Evolutionary conservation across 2,888 invertebrate species (phyloP).

Genomic region (Hyppa rectilinea): DNA sequence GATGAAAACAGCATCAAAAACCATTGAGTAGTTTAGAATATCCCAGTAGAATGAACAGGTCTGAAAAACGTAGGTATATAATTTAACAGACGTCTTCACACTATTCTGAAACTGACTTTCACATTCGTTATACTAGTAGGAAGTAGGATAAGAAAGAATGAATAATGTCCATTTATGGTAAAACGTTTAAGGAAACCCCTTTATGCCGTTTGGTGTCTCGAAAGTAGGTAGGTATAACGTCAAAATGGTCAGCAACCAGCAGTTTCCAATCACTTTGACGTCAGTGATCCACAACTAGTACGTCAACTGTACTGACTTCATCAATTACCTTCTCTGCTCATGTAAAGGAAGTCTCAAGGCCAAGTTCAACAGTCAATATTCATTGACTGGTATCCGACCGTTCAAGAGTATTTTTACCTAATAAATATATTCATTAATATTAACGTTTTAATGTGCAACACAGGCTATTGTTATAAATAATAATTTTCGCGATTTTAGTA

Average conservation of each 20-base stretch:
- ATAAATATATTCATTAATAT: background rate
- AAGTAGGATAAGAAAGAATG: background rate
- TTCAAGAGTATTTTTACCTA: background rate
- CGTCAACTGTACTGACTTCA: background rate
- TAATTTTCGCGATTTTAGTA: background rate
- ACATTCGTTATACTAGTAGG: background rate
- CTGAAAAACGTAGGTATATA: background rate
- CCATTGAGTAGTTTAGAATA: background rate
- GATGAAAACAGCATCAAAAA: background rate
- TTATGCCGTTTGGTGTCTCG: background rate
- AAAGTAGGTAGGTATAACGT: background rate
- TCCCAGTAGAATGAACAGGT: background rate
- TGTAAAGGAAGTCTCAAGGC: background rate
- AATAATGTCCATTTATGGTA: background rate
- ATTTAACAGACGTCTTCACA: background rate
- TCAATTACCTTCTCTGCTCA: background rate
- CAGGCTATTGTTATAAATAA: background rate
- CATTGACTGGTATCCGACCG: no score
- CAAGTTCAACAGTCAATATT: background rate
- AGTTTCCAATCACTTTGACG: background rate
- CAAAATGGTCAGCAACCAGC: background rate
- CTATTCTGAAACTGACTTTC: background rate
- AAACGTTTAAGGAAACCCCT: background rate
- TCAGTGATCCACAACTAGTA: slow-evolving; percentile 4
- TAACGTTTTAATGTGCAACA: background rate